A percentile compares a stretch with the other conserved stretches of the same genome.
Conservation (phyloP, 2,113 vertebrate species). For the Oncorhynchus tshawytscha region DNA sequence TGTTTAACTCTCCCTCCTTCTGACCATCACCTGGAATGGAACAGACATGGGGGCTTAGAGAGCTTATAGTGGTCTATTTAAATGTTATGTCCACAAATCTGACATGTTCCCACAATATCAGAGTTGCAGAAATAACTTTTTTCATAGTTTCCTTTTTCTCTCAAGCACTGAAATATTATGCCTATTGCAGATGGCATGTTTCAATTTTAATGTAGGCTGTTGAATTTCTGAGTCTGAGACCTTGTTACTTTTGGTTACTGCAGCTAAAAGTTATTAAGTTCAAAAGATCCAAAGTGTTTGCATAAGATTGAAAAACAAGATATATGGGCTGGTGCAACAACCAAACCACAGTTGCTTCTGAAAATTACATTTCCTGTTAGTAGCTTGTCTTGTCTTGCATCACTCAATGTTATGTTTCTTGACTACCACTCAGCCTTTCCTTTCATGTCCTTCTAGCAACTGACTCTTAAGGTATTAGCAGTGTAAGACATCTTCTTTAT, state of each 20-base stretch:
- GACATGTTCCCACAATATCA: no score
- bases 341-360: constrained; percentile 5
- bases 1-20: constrained; percentile 61
- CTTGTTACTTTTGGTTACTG: not conserved
- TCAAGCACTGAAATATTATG: no score
- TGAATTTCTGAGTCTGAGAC: not conserved
- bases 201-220: not conserved
- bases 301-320: not conserved
- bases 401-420: not conserved
- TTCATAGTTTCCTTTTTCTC: no score
- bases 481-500: not conserved
- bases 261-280: not conserved
- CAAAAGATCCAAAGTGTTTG: not conserved
- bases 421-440: not conserved
- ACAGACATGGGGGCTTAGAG: not conserved
- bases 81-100: no score
- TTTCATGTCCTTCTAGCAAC: not conserved
- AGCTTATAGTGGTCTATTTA: not conserved
- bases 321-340: not conserved
- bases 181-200: no score
- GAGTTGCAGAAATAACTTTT: no score
- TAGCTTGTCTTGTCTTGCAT: not conserved
- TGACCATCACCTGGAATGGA: constrained; percentile 66
- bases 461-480: not conserved
- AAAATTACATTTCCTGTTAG: constrained; percentile 29